A percentile compares a stretch with the other conserved stretches of the same genome.
phyloP scores from a whole-genome alignment of 2,113 vertebrate genomes.

The Phalacrocorax pelagicus region DNA sequence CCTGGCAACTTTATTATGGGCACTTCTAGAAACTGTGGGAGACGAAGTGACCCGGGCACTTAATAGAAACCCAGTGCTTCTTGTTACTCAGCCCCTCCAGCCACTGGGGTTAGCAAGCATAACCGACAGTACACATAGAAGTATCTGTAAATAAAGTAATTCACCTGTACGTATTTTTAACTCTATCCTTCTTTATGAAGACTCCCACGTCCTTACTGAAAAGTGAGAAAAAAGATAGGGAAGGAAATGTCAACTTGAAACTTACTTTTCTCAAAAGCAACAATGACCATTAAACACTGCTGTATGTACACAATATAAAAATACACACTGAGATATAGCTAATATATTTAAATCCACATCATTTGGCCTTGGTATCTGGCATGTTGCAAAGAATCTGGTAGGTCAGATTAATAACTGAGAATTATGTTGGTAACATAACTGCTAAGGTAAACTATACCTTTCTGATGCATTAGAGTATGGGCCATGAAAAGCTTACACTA shows the following conservation, averaged over 20 bases:
- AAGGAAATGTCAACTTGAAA: neutral
- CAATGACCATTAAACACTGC: neutral
- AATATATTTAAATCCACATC: neutral
- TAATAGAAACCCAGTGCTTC: fast-evolving
- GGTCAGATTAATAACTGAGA: neutral
- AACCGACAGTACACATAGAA: neutral
- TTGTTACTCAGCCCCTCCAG: neutral
- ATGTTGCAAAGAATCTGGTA: neutral
- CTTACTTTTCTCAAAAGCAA: neutral
- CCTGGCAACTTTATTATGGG: fast-evolving
- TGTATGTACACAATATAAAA: fast-evolving
- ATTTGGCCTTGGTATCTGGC: neutral
- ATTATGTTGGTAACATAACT: neutral
- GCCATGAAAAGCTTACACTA: neutral
- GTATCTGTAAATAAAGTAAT: neutral
- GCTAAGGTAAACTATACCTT: neutral
- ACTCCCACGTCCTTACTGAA: neutral
- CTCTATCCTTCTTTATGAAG: neutral
- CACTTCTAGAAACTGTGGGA: neutral
- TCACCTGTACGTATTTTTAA: fast-evolving
- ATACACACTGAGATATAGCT: neutral
- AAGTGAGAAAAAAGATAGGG: fast-evolving
- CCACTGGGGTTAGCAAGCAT: no score
- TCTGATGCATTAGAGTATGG: neutral
- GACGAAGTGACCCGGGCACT: neutral